Evolutionary conservation across 2,888 invertebrate genomes (phyloP).

Genomic region (Tanaodytes sp.): DNA sequence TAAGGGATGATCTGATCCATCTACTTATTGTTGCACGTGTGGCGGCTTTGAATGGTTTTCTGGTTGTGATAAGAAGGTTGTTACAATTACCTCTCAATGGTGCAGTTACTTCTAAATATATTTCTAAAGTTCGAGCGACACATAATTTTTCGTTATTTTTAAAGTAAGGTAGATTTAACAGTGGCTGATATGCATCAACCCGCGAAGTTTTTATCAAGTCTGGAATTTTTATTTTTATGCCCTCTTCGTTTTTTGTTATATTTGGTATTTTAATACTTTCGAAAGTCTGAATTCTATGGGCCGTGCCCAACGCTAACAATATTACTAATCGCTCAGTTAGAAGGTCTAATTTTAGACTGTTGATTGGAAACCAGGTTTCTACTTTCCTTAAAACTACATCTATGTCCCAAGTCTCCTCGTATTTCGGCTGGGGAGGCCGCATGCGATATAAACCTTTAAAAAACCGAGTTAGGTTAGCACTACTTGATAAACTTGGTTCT

Average conservation of each 20-base stretch:
- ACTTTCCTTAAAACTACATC: slow-evolving; percentile 2
- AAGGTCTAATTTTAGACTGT: neutral
- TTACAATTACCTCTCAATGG: neutral
- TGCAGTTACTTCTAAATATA: neutral
- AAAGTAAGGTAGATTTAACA: slow-evolving; percentile 4
- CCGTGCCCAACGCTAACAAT: slow-evolving; percentile 7
- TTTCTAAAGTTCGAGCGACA: neutral
- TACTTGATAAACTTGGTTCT: neutral
- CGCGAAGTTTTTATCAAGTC: slow-evolving; percentile 12
- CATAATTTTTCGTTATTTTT: slow-evolving; percentile 1
- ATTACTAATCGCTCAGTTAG: slow-evolving; percentile 5
- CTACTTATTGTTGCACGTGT: slow-evolving; percentile 20
- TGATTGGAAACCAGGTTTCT: slow-evolving; percentile 1
- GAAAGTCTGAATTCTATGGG: slow-evolving; percentile 11
- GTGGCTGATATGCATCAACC: neutral
- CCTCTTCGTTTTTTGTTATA: neutral
- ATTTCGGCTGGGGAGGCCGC: slow-evolving; percentile 1
- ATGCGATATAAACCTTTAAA: slow-evolving; percentile 8
- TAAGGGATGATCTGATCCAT: slow-evolving; percentile 25
- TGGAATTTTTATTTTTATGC: slow-evolving; percentile 1
- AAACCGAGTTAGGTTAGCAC: neutral
- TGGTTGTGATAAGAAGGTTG: slow-evolving; percentile 25
- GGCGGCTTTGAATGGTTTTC: slow-evolving; percentile 28
- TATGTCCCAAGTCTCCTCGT: slow-evolving; percentile 11
- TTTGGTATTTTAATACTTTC: neutral